Base-by-base conservation (phyloP, 2,888 invertebrate genomes). In the Incurvaria masculella region DNA sequence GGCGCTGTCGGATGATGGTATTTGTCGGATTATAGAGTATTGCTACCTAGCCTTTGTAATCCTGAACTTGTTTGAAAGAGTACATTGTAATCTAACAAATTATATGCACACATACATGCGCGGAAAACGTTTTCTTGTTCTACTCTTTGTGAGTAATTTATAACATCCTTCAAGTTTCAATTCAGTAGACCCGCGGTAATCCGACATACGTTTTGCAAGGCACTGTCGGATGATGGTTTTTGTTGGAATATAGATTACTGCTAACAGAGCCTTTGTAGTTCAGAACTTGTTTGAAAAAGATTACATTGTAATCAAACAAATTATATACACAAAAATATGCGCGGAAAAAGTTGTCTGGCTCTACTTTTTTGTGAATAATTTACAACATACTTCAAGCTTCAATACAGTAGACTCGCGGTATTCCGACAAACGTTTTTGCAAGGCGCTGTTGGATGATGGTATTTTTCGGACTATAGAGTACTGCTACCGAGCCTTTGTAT, bases 161-260 rank as follows among this genome's bases (percentile, higher is more conserved):
- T 27, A 10, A 8, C 27, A 27, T 14, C 27, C 14, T 8, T 27
- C 27, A 10, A 10, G 27, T 10, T 14, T 10, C 27, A 41, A 49
- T 50, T 52, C 51, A 52, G 48, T 53, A 53, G 52, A 54, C 49
- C 52, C 50, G 46, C 48, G 53, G 51, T 53, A 50, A 33, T 51
- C 51, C 50, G 52, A 40, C 47, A 53, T 52, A 49, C 51, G 26
- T 46, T 50, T 39, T 53, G 51, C 52, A 52, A 50, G 50, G 50
- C 49, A 51, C 51, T 52, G 53, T 51, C 52, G 54, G 18, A 52
- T 49, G 51, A 51, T 53, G 51, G 49, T 51, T 49, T 51, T 51
- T 51, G 48, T 53, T 49, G 50, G 52, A 54, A 50, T 51, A 49
- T 46, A 51, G 41, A 47, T n/a, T n/a, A n/a, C n/a, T n/a, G n/a